phyloP scores from a whole-genome alignment of 2,113 vertebrate species.

The Oostethus manadensis region DNA sequence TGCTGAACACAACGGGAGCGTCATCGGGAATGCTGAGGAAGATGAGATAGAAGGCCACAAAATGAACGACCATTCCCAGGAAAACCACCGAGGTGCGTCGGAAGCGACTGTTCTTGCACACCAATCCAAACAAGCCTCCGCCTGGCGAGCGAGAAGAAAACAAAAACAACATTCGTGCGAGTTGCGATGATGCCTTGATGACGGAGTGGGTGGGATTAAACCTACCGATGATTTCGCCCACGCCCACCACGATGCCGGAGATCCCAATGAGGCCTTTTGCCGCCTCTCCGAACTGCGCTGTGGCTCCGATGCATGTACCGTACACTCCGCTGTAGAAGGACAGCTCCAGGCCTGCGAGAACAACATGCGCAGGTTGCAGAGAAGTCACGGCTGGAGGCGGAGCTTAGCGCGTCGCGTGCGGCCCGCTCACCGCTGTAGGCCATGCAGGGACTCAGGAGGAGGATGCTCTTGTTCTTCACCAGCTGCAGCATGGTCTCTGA shows the following conservation, averaged over 20 bases:
- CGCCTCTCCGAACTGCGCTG: conserved; percentile 78
- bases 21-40: conserved; percentile 90
- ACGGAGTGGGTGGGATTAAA: conserved; percentile 13
- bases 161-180: not conserved
- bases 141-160: conserved; percentile 61
- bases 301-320: conserved; percentile 91
- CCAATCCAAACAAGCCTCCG: conserved; percentile 87
- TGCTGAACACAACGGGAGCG: conserved; percentile 80
- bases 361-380: conserved; percentile 6
- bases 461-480: conserved; percentile 80
- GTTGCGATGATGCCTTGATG: not conserved
- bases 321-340: conserved; percentile 96
- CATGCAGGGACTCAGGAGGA: conserved; percentile 87
- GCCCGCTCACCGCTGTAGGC: conserved; percentile 86
- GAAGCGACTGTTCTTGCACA: conserved; percentile 85
- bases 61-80: conserved; percentile 87
- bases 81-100: conserved; percentile 91
- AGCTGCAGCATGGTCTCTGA: conserved; percentile 85
- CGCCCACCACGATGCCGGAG: conserved; percentile 89
- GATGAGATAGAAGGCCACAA: conserved; percentile 90
- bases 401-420: not conserved
- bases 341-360: conserved; percentile 82
- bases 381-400: not conserved
- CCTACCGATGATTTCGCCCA: conserved; percentile 93
- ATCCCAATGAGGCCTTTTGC: conserved; percentile 93